phyloP scores from a whole-genome alignment of 1,140 invertebrate genomes.

The Drosophila persimilis region DNA sequence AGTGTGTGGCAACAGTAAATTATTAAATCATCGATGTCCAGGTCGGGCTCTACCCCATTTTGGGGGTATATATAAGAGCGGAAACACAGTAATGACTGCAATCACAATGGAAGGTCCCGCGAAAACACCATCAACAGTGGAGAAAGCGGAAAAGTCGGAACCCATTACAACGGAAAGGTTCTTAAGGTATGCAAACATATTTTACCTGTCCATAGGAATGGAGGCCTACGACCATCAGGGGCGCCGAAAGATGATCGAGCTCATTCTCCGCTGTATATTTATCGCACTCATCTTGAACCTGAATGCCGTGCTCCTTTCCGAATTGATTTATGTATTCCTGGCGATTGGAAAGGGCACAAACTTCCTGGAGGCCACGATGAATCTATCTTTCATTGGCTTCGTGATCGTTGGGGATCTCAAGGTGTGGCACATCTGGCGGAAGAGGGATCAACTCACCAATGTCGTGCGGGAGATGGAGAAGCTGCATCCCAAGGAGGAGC shows the following conservation, averaged over 20 bases:
- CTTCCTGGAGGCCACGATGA: conserved; percentile 73
- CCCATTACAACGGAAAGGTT: conserved; percentile 31
- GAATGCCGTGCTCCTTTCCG: conserved; percentile 49
- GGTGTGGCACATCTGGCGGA: conserved; percentile 55
- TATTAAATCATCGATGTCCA: conserved; percentile 50
- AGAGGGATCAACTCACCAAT: conserved; percentile 28
- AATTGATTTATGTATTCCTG: conserved; percentile 63
- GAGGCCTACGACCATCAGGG: conserved; percentile 49
- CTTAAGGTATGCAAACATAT: conserved; percentile 53
- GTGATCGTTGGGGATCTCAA: conserved; percentile 66
- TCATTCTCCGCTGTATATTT: conserved; percentile 43
- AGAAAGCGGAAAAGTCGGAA: not conserved
- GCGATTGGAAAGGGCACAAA: conserved; percentile 58
- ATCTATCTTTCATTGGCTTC: conserved; percentile 68
- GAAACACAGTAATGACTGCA: not conserved
- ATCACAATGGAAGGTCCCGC: conserved; percentile 4
- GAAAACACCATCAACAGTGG: not conserved
- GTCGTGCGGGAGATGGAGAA: conserved; percentile 43
- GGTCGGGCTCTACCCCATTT: not conserved
- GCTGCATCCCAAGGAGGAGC: conserved; percentile 36
- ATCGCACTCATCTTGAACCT: conserved; percentile 55
- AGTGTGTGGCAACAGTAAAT: conserved; percentile 55
- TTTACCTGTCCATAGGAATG: conserved; percentile 68
- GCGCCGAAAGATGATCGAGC: not conserved
- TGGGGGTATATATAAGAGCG: not conserved